Percentiles rank a stretch among this genome's conserved stretches.
Evolutionary conservation across 2,888 invertebrate species (phyloP).

Genomic region (Spisula solida): DNA sequence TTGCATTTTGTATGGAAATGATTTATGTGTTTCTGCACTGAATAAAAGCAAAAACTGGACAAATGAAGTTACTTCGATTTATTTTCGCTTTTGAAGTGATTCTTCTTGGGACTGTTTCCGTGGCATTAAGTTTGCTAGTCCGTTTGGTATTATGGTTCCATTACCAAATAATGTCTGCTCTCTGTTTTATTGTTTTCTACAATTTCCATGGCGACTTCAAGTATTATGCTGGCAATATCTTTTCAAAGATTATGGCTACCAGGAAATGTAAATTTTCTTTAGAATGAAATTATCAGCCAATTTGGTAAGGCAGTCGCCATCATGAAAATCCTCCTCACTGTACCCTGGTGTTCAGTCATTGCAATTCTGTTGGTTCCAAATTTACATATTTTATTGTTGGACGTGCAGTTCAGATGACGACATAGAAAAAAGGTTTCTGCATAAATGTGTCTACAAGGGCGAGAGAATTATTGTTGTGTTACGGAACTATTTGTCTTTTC

Average conservation of each 20-base stretch:
- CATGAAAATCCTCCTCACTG: background rate
- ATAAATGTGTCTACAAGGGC: slow-evolving; percentile 13
- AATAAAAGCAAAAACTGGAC: slow-evolving; percentile 4
- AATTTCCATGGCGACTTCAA: background rate
- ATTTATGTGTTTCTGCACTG: background rate
- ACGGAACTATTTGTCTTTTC: background rate
- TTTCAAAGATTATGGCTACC: background rate
- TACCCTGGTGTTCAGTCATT: background rate
- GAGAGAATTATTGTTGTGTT: background rate
- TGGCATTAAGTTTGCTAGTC: background rate
- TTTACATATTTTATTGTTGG: slow-evolving; percentile 13
- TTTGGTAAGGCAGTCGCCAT: background rate
- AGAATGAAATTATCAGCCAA: slow-evolving; percentile 20
- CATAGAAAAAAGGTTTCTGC: background rate
- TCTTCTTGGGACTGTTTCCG: background rate
- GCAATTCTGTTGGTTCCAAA: background rate
- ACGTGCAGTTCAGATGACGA: background rate
- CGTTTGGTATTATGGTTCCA: background rate
- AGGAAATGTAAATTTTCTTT: slow-evolving; percentile 4
- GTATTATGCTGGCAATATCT: slow-evolving; percentile 18
- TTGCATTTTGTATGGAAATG: slow-evolving; percentile 8
- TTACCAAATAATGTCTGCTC: background rate
- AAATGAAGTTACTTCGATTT: background rate
- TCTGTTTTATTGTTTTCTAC: slow-evolving; percentile 8
- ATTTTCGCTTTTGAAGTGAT: slow-evolving; percentile 13